These are phyloP conservation scores for Dipodomys ordii DNA, from an alignment of 2,113 vertebrate species.

Conservation along the genomic window DNA sequence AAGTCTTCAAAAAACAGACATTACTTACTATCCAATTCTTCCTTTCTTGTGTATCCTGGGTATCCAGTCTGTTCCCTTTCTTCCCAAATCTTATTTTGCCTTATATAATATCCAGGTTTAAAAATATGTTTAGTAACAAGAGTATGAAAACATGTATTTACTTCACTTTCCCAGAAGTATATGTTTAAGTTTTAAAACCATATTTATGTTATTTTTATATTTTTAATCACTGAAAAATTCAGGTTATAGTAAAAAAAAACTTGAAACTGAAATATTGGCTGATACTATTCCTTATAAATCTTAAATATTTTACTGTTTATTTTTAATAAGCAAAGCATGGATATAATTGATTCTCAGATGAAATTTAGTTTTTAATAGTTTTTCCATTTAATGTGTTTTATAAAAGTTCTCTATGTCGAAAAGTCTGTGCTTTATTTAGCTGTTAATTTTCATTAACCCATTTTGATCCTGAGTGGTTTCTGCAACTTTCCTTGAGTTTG, in stretches of 20 bases:
- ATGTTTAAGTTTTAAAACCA: not conserved
- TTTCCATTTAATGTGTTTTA: not conserved
- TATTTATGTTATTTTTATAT: not conserved
- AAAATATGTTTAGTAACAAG: not conserved
- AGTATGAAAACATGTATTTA: not conserved
- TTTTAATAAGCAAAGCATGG: not conserved
- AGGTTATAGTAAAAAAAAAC: not conserved
- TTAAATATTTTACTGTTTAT: not conserved
- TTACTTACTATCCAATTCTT: not conserved
- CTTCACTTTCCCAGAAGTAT: not conserved
- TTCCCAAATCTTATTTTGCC: slow-evolving; percentile 26
- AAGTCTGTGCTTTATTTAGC: not conserved
- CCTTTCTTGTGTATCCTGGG: not conserved
- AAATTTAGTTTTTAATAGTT: not conserved
- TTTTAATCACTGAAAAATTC: not conserved
- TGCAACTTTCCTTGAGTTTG: not conserved
- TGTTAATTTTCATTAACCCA: not conserved
- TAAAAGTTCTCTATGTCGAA: not conserved
- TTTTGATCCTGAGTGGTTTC: not conserved
- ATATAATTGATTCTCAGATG: not conserved
- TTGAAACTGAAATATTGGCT: not conserved
- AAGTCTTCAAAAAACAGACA: not conserved
- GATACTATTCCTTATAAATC: not conserved
- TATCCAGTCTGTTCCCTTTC: not conserved
- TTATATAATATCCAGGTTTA: not conserved